A percentile compares a stretch with the other conserved stretches of the same genome.
phyloP scores from a whole-genome alignment of 2,888 invertebrate genomes.

The Seladonia tumulorum region DNA sequence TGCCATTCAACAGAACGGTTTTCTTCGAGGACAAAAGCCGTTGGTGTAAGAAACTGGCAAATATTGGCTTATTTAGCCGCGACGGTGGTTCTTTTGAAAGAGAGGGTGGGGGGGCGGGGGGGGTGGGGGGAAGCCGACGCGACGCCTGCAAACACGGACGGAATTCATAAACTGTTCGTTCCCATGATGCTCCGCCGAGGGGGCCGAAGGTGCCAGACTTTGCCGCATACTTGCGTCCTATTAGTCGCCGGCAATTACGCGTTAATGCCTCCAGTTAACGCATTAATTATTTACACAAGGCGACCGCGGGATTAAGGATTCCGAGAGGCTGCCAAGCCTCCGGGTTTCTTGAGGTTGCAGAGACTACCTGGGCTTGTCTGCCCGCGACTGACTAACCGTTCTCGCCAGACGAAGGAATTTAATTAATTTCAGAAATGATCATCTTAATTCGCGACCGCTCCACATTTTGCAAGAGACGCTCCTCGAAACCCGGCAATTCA shows the following conservation, averaged over 20 bases:
- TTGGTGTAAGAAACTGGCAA: not conserved
- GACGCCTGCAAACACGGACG: not conserved
- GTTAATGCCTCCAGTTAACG: constrained; percentile 66
- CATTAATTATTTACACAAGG: constrained; percentile 69
- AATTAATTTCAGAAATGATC: constrained; percentile 8
- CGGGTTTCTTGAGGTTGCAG: constrained; percentile 10
- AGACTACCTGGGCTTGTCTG: not conserved
- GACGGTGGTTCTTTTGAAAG: not conserved
- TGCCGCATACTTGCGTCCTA: constrained; percentile 16
- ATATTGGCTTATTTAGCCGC: constrained; percentile 8
- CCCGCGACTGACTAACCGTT: constrained; percentile 4
- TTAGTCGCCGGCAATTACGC: constrained; percentile 60
- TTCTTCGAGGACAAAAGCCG: not conserved
- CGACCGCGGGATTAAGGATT: constrained; percentile 24
- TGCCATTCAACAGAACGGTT: not conserved
- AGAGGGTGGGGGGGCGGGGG: no score
- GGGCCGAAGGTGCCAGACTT: constrained; percentile 19
- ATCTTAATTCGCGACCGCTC: not conserved
- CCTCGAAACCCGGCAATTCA: not conserved
- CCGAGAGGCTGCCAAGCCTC: not conserved
- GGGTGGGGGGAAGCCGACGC: not conserved
- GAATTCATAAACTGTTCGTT: constrained; percentile 14
- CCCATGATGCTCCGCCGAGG: not conserved
- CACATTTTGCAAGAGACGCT: not conserved
- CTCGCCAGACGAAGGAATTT: constrained; percentile 7